Evolutionary conservation across 37 sponge, comb jelly and placozoan genomes (phyloP).

Genomic region (Spongilla lacustris): DNA sequence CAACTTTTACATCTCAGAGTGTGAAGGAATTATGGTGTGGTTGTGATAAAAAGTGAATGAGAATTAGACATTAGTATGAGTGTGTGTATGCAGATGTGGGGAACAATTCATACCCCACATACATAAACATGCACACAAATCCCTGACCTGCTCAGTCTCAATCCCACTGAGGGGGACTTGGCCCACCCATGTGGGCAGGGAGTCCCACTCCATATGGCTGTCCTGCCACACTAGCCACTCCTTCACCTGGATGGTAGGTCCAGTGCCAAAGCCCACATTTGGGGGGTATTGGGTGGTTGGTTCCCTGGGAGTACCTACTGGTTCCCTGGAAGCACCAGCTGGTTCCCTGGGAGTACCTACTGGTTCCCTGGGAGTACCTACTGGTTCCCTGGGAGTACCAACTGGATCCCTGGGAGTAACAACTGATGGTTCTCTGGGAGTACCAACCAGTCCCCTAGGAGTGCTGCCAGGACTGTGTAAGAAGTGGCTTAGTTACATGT

Average conservation of each 20-base stretch:
- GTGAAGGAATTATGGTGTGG: too few relatives aligned
- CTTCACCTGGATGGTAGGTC: neutral
- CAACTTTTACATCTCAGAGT: too few relatives aligned
- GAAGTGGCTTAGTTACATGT: too few relatives aligned
- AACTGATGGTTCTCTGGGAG: neutral
- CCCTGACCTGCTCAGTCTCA: constrained; percentile 45
- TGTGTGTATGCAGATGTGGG: too few relatives aligned
- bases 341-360: neutral
- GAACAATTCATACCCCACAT: constrained; percentile 4
- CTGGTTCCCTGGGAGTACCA: neutral
- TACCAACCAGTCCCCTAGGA: neutral
- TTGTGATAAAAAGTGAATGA: too few relatives aligned
- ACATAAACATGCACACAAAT: neutral
- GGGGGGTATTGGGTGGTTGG: neutral
- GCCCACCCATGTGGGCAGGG: constrained; percentile 45
- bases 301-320: neutral
- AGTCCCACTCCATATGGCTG: neutral
- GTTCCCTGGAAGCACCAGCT: neutral
- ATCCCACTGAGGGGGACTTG: constrained; percentile 45
- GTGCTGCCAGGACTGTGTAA: too few relatives aligned
- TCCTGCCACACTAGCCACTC: constrained; percentile 38
- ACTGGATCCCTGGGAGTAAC: neutral
- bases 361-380: neutral
- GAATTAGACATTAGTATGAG: too few relatives aligned
- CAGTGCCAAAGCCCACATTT: neutral